Evolutionary conservation across 2,888 invertebrate genomes (phyloP).

Genomic region (Zaprionus obscuricornis): DNA sequence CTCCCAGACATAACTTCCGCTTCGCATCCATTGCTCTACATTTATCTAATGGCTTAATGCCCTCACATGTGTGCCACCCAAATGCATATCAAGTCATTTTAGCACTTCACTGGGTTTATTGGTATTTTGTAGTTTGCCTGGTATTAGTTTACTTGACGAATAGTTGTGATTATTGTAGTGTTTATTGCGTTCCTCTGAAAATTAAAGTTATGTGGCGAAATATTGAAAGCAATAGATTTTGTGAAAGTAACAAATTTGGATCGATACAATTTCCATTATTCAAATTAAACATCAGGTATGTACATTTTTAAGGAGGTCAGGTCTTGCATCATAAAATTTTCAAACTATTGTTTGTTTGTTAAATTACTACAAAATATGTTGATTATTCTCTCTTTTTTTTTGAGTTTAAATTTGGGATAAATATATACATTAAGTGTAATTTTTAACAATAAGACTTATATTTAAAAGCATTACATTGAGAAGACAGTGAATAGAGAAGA

Average conservation of each 20-base stretch:
- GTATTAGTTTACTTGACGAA: slow-evolving; percentile 54
- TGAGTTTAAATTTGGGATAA: too few species aligned
- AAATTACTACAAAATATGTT: too few species aligned
- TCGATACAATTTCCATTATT: slow-evolving; percentile 46
- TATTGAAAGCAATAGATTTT: neutral
- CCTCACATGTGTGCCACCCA: slow-evolving; percentile 33
- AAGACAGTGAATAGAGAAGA: too few species aligned
- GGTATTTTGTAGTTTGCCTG: slow-evolving; percentile 48
- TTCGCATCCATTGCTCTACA: slow-evolving; percentile 73
- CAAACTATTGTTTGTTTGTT: too few species aligned
- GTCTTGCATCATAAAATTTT: too few species aligned
- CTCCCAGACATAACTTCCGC: slow-evolving; percentile 72
- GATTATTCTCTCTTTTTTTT: too few species aligned
- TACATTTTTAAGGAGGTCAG: slow-evolving; percentile 15
- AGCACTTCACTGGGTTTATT: slow-evolving; percentile 41
- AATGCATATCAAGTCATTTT: too few species aligned
- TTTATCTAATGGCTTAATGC: slow-evolving; percentile 71
- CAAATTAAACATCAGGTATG: slow-evolving; percentile 25
- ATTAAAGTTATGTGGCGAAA: slow-evolving; percentile 29
- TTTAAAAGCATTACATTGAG: too few species aligned
- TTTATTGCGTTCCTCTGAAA: too few species aligned
- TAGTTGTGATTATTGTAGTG: slow-evolving; percentile 78
- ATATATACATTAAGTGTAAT: too few species aligned
- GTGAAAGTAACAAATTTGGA: slow-evolving; percentile 1
- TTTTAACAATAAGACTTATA: too few species aligned